Percentiles rank a stretch among this genome's conserved stretches.
Conservation (phyloP, 2,797 vertebrate genomes). For the Sternotherus odoratus region DNA sequence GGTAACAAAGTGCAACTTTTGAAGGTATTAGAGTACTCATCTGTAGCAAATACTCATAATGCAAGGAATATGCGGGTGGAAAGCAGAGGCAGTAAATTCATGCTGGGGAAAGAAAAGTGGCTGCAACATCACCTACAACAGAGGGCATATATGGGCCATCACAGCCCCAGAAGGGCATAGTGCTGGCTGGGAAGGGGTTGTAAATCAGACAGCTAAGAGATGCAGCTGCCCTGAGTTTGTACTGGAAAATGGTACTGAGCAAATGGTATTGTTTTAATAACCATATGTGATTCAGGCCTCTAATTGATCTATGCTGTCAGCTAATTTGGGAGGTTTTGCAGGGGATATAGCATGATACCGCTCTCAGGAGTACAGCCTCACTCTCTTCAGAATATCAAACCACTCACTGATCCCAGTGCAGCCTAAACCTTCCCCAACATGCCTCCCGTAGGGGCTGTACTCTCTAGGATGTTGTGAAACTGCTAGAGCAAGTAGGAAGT, state of each 20-base stretch:
- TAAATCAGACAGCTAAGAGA: background rate
- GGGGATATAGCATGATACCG: background rate
- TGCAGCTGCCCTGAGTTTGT: background rate
- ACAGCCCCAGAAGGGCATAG: accelerated
- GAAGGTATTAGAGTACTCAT: background rate
- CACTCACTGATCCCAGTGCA: background rate
- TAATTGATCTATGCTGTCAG: background rate
- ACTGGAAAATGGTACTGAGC: background rate
- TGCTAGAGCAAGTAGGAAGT: background rate
- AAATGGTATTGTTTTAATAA: background rate
- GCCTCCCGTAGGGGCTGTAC: background rate
- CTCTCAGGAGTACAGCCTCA: background rate
- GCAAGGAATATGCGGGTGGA: background rate
- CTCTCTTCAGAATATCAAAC: background rate
- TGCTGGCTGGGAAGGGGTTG: background rate
- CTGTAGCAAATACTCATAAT: background rate
- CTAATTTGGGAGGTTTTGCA: background rate
- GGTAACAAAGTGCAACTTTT: background rate
- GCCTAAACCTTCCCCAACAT: background rate
- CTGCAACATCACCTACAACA: background rate
- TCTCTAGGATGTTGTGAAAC: background rate
- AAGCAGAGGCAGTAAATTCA: background rate
- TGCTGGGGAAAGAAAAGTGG: background rate
- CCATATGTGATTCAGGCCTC: background rate
- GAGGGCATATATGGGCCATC: background rate